Conservation (phyloP, 2,888 invertebrate species). For the Acanthosepion esculentum region DNA sequence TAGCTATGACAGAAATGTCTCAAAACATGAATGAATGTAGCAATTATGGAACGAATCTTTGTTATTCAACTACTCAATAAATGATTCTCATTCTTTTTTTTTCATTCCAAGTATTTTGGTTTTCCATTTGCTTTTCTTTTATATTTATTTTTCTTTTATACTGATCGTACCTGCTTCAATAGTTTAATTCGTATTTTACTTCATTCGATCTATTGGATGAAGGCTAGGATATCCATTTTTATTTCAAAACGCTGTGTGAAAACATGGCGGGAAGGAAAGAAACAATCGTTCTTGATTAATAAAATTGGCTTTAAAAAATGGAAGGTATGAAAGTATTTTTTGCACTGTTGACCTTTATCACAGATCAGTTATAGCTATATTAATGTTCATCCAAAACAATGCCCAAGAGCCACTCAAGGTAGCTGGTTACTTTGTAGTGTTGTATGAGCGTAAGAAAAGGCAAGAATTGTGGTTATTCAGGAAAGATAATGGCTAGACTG, state of each 20-base stretch:
- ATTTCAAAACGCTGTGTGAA: neutral
- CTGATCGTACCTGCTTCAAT: neutral
- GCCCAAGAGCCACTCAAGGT: too few relatives aligned
- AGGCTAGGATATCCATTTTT: conserved; percentile 9
- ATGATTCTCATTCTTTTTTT: neutral
- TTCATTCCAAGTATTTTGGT: neutral
- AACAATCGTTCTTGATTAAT: neutral
- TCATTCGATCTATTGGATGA: neutral
- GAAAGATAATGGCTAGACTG: too few relatives aligned
- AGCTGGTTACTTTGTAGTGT: too few relatives aligned
- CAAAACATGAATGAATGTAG: neutral
- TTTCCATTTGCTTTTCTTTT: neutral
- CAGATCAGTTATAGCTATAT: too few relatives aligned
- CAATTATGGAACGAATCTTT: neutral
- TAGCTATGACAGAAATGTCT: neutral
- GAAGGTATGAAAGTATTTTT: too few relatives aligned
- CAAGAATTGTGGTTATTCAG: too few relatives aligned
- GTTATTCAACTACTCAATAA: neutral
- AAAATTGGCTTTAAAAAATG: neutral
- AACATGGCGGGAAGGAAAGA: neutral
- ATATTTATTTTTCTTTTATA: neutral
- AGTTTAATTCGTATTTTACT: neutral
- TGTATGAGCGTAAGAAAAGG: too few relatives aligned
- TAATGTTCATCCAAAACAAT: too few relatives aligned
- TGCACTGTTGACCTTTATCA: too few relatives aligned